phyloP scores from a whole-genome alignment of 2,888 invertebrate genomes.

The Crematogaster levior region DNA sequence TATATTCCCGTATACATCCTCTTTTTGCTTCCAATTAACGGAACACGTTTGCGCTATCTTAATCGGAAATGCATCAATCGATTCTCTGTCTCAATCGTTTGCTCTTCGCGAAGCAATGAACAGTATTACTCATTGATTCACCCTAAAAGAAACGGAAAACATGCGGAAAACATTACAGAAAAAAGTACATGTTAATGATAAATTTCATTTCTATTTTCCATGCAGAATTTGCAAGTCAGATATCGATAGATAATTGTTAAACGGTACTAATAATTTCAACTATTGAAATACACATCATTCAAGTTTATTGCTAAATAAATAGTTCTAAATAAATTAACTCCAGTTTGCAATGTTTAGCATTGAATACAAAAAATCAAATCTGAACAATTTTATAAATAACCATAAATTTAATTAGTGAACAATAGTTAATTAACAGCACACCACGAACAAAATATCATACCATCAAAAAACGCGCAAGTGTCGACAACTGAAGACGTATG shows the following conservation, averaged over 20 bases:
- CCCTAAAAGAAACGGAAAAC: background rate
- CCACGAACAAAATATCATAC: too few relatives aligned
- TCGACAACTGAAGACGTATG: too few relatives aligned
- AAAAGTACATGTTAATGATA: background rate
- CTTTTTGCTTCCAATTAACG: background rate
- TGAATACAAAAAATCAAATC: background rate
- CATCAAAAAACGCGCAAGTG: too few relatives aligned
- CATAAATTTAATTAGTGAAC: too few relatives aligned
- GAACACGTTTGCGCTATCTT: background rate
- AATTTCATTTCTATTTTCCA: background rate
- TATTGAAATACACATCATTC: background rate
- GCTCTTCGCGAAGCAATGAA: background rate
- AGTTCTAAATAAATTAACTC: background rate
- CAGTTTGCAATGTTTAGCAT: background rate
- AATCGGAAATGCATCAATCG: constrained; percentile 13
- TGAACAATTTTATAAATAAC: background rate
- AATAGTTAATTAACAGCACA: too few relatives aligned
- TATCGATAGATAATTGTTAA: background rate
- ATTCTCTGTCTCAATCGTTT: background rate
- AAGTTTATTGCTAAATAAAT: background rate
- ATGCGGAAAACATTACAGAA: background rate
- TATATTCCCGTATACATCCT: too few relatives aligned
- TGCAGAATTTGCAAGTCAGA: background rate
- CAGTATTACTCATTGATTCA: constrained; percentile 14
- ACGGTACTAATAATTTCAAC: background rate